A percentile compares a stretch with the other conserved stretches of the same genome.
Conservation (phyloP, 2,888 invertebrate genomes). For the Eupithecia exiguata region DNA sequence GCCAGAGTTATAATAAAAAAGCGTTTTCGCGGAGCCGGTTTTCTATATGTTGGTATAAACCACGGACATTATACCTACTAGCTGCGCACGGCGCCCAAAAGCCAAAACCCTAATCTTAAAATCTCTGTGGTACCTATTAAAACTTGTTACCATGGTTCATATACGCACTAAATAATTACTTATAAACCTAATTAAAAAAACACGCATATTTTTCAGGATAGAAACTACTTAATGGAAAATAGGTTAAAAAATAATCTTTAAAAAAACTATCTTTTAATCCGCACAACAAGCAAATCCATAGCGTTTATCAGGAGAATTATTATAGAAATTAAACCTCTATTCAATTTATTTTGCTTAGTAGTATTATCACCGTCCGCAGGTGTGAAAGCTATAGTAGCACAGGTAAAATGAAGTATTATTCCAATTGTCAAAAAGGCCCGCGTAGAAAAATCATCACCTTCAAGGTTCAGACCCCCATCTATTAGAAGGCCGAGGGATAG, state of each 20-base stretch:
- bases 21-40: too few relatives aligned
- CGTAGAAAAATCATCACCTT: slow-evolving; percentile 48
- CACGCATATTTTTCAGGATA: too few relatives aligned
- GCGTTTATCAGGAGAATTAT: not conserved
- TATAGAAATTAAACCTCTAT: slow-evolving; percentile 10
- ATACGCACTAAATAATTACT: too few relatives aligned
- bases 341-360: not conserved
- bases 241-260: not conserved
- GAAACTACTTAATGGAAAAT: too few relatives aligned
- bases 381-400: slow-evolving; percentile 48
- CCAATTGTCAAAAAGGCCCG: slow-evolving; percentile 53
- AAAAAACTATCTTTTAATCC: not conserved
- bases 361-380: not conserved
- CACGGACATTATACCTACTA: too few relatives aligned
- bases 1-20: too few relatives aligned
- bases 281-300: not conserved
- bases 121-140: too few relatives aligned
- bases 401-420: slow-evolving; percentile 49
- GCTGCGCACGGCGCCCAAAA: too few relatives aligned
- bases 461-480: slow-evolving; percentile 55
- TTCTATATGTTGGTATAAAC: too few relatives aligned
- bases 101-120: too few relatives aligned
- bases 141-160: too few relatives aligned
- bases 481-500: slow-evolving; percentile 60
- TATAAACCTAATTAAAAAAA: too few relatives aligned